Base-by-base conservation (phyloP, 2,797 vertebrate species). In the Taeniopygia guttata region DNA sequence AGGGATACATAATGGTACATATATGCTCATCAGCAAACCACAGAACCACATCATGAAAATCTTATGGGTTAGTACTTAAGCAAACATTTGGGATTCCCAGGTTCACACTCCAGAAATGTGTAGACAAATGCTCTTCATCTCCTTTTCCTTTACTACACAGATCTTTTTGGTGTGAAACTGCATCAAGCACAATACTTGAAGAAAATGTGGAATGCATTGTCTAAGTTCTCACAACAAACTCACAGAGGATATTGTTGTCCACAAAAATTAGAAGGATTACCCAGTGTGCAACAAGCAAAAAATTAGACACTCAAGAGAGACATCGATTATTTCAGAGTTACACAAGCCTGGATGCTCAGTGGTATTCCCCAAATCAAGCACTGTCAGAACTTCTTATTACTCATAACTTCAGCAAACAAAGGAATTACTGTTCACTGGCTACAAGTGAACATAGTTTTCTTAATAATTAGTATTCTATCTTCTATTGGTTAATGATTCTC, bases 321-420 rank as follows among this genome's bases (percentile, higher is more conserved):
- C 13, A 34, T 1, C 0, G 2, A 70, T 46, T 64, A 52, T 40
- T 52, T 64, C 29, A 51, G 10, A 51, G 20, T 7, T 40, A 13
- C 2, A 4, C 29, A 77, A 77, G 38, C 51, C 25, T 45, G 64
- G 17, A 7, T 63, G 16, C 38, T 40, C 0, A 0, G 38, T 45
- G 43, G 5, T 64, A 70, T 58, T 77, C 29, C 21, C 23, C 38
- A 46, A 45, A 64, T 52, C 66, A 64, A 58, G 21, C 14, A 58
- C 10, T 14, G 45, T 23, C 29, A 51, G 46, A 64, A 52, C 25
- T 14, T 52, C 22, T 34, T 64, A 40, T 13, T 58, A 34, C 4
- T 77, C 23, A 40, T 8, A 19, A 40, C 40, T 34, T 77, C 58
- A 52, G 29, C 5, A 70, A 69, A 69, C 5, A 43, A 42, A n/a